Percentiles rank a stretch among this genome's conserved stretches.
Evolutionary conservation across 1,140 invertebrate genomes (phyloP).

Genomic region (Maniola jurtina): DNA sequence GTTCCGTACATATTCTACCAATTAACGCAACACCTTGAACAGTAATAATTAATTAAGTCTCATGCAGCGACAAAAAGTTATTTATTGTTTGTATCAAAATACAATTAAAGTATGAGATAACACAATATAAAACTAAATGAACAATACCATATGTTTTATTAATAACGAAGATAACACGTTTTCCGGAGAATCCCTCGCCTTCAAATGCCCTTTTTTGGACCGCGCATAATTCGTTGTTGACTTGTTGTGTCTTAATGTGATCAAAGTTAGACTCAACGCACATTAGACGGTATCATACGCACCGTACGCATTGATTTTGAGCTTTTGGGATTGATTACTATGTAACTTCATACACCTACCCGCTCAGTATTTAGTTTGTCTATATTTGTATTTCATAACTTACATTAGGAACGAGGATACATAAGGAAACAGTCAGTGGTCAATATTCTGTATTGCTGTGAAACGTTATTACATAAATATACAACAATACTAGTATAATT

Average conservation of each 20-base stretch:
- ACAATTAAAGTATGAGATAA: not conserved
- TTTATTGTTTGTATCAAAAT: constrained; percentile 3
- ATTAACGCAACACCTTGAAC: not conserved
- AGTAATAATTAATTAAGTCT: not conserved
- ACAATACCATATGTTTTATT: constrained; percentile 7
- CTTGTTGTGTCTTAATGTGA: not conserved
- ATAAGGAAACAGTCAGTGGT: too few species aligned
- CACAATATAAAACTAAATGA: not conserved
- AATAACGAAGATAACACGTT: not conserved
- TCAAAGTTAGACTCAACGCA: not conserved
- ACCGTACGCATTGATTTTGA: too few species aligned
- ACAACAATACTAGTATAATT: too few species aligned
- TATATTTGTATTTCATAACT: not conserved
- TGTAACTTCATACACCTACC: too few species aligned
- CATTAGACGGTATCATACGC: not conserved
- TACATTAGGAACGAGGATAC: too few species aligned
- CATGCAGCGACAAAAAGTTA: not conserved
- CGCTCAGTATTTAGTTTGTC: not conserved
- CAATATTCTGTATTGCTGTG: too few species aligned
- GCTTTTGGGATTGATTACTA: too few species aligned
- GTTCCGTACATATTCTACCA: not conserved
- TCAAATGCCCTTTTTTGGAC: not conserved
- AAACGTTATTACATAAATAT: too few species aligned
- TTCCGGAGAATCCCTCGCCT: constrained; percentile 8
- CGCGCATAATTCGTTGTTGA: not conserved